A percentile compares a stretch with the other conserved stretches of the same genome.
Evolutionary conservation across 1,140 invertebrate genomes (phyloP).

Genomic region (Drosophila asahinai): DNA sequence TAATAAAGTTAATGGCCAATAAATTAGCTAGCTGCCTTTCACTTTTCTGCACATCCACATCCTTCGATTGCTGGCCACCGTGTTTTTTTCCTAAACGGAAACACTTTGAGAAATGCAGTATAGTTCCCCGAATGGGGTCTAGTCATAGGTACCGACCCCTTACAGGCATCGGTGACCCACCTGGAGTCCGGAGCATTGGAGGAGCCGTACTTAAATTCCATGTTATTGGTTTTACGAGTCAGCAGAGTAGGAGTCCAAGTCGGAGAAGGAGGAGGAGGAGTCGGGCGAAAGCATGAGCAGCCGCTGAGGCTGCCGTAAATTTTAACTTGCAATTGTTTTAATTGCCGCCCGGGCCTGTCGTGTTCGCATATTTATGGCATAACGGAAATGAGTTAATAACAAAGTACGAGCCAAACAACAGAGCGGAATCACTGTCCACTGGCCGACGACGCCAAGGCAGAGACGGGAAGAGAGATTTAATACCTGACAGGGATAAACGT

Average conservation of each 20-base stretch:
- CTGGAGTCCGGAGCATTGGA: slow-evolving; percentile 2
- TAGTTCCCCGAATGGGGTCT: slow-evolving; percentile 17
- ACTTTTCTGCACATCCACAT: neutral
- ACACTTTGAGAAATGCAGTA: slow-evolving; percentile 14
- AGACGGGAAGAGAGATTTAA: slow-evolving; percentile 63
- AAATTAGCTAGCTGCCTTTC: slow-evolving; percentile 2
- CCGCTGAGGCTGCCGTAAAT: slow-evolving; percentile 76
- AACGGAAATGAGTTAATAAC: slow-evolving; percentile 82
- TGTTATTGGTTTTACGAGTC: slow-evolving; percentile 78
- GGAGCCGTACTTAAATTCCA: slow-evolving; percentile 59
- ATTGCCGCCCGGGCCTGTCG: slow-evolving; percentile 72
- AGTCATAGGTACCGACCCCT: neutral
- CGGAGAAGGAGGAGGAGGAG: neutral
- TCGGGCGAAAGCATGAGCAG: slow-evolving; percentile 26
- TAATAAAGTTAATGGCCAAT: slow-evolving; percentile 1
- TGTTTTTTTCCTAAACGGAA: slow-evolving; percentile 13
- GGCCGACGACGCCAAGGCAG: slow-evolving; percentile 22
- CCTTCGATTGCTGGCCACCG: neutral
- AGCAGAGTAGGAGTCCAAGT: slow-evolving; percentile 26
- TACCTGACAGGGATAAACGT: slow-evolving; percentile 82
- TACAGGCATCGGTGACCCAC: neutral
- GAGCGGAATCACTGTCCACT: slow-evolving; percentile 31
- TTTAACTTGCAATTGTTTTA: slow-evolving; percentile 82
- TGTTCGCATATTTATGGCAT: slow-evolving; percentile 80
- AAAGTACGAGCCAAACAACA: slow-evolving; percentile 68